Evolutionary conservation across 2,113 vertebrate genomes (phyloP), one percentile per base, ranked within the genome.

Genomic region (Catharus fuscescens): DNA sequence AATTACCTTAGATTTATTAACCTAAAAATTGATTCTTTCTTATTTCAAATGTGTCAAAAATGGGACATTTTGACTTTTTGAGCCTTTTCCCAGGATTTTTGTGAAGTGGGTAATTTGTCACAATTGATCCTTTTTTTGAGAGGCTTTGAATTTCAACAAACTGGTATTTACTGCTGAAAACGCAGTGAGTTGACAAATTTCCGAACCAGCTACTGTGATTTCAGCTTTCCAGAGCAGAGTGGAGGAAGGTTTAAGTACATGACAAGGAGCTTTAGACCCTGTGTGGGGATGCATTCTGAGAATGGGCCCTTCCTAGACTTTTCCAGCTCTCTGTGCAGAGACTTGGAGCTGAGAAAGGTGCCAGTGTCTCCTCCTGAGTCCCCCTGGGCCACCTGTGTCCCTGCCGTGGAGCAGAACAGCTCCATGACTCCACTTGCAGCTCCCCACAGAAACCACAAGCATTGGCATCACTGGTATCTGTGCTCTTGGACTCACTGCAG

Each of bases 1-100:
- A 92, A 93, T 96, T 95, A 95, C 60, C 88, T 72, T 65, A 77
- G 88, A 70, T 94, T 92, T 94, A 93, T 95, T 96, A 96, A 92
- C 54, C 90, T 86, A 80, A 95, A 94, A 93, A 88, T 86, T 73
- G 26, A 92, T 90, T 90, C 89, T 86, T 84, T 92, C 87, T 94
- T 81, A 80, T 90, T 82, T 88, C 9, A 18, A 66, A 47, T 32
- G 24, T 86, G 67, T 95, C 85, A 97, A 80, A 95, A 93, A 80
- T 16, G 64, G 42, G 92, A 66, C 80, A 64, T 88, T 97, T 83
- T 90, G 92, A 90, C 94, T 93, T 93, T 80, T 73, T 32, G 80
- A 92, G 88, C 64, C 72, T 92, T 93, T 92, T 89, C 14, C 76
- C 26, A 73, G 72, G 77, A 88, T 88, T 94, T 94, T 83, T 74